phyloP scores from a whole-genome alignment of 2,113 vertebrate genomes.

The Pagrus major region DNA sequence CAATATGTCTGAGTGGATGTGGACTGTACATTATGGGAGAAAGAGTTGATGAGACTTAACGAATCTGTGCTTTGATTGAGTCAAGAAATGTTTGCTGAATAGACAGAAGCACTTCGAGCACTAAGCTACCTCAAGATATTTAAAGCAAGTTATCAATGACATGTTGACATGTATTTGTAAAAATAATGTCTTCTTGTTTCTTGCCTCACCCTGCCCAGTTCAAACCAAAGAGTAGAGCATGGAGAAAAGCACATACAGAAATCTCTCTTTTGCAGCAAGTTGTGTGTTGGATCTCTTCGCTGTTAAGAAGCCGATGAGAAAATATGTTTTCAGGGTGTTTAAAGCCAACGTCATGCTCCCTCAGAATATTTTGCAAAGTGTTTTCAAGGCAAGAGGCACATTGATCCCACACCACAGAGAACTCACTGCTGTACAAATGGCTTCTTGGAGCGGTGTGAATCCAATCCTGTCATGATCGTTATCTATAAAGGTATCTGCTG shows the following conservation, averaged over 20 bases:
- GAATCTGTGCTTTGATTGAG: neutral
- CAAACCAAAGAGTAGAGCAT: neutral
- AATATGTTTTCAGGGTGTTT: neutral
- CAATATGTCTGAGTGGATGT: neutral
- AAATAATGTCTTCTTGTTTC: neutral
- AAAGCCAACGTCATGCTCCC: neutral
- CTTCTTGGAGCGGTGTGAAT: constrained; percentile 36
- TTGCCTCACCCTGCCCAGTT: neutral
- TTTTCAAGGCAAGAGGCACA: neutral
- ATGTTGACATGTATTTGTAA: neutral
- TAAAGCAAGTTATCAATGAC: neutral
- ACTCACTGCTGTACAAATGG: neutral
- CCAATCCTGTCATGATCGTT: constrained; percentile 30
- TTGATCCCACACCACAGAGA: neutral
- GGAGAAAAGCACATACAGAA: neutral
- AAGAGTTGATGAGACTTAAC: neutral
- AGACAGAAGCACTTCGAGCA: neutral
- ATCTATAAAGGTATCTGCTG: neutral
- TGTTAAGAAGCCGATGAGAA: neutral
- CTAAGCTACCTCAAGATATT: neutral
- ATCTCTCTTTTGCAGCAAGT: neutral
- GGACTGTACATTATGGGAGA: neutral
- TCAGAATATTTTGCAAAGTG: neutral
- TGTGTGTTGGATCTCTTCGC: neutral
- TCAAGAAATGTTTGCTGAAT: neutral